Percentiles rank a stretch among this genome's conserved stretches.
These are phyloP conservation scores for Tetramorium simillimum DNA, from an alignment of 1,140 invertebrate species.

Conservation along the genomic window DNA sequence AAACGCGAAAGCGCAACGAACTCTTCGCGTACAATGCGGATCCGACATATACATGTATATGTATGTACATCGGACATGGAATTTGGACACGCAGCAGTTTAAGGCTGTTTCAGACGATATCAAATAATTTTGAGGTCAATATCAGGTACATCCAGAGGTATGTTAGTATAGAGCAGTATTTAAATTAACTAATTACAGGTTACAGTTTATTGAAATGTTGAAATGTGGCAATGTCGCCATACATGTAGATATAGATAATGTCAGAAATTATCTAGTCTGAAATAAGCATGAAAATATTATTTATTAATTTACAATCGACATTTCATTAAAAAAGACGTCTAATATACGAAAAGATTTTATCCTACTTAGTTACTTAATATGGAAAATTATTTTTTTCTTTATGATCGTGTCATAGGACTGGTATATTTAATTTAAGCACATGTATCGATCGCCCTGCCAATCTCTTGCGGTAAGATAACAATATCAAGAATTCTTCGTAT, in stretches of 20 bases:
- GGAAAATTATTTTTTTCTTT: not conserved
- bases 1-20: conserved; percentile 61
- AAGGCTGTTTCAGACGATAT: conserved; percentile 13
- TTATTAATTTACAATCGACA: not conserved
- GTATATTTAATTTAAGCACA: not conserved
- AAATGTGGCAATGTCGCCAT: not conserved
- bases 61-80: not conserved
- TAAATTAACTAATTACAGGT: not conserved
- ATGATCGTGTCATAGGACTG: not conserved
- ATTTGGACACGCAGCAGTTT: conserved; percentile 7
- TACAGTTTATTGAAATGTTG: not conserved
- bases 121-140: not conserved
- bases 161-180: not conserved
- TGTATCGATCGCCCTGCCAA: not conserved
- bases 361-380: not conserved
- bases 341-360: not conserved
- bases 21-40: conserved; percentile 16
- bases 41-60: not conserved
- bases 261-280: not conserved
- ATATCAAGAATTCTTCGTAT: not conserved
- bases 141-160: not conserved
- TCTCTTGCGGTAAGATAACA: not conserved
- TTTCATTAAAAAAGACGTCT: not conserved
- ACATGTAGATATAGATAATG: not conserved
- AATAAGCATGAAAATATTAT: not conserved